Conservation (phyloP, 2,888 invertebrate genomes). For the Drosophila sordidula region DNA sequence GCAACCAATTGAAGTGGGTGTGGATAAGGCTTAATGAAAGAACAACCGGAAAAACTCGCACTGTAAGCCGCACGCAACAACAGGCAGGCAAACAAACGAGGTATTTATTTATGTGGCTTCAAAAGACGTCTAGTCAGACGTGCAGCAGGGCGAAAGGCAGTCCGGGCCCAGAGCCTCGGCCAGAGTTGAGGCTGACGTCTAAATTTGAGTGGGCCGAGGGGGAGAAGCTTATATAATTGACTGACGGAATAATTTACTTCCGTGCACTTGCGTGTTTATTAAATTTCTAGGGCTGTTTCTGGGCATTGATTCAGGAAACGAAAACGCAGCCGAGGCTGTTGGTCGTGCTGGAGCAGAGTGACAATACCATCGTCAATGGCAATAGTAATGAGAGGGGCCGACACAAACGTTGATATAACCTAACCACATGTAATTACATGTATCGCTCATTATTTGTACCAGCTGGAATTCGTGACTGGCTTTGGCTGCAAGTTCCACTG, state of each 20-base stretch:
- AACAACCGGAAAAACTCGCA: constrained; percentile 34
- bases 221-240: constrained; percentile 69
- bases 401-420: constrained; percentile 54
- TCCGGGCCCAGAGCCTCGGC: constrained; percentile 6
- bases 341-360: constrained; percentile 26
- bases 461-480: constrained; percentile 59
- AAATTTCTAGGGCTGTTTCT: constrained; percentile 77
- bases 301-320: constrained; percentile 66
- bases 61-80: constrained; percentile 47
- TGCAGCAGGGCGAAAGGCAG: not conserved
- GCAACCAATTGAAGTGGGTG: constrained; percentile 72
- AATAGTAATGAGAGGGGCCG: constrained; percentile 28
- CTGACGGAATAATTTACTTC: constrained; percentile 77
- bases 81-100: constrained; percentile 71
- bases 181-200: constrained; percentile 8
- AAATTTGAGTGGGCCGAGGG: constrained; percentile 9
- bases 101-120: constrained; percentile 74
- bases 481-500: constrained; percentile 24
- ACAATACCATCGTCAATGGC: constrained; percentile 50
- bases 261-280: constrained; percentile 80
- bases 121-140: constrained; percentile 44
- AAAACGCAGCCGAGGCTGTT: not conserved
- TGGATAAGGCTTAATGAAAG: constrained; percentile 61
- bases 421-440: constrained; percentile 76
- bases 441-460: constrained; percentile 69